A percentile compares a stretch with the other conserved stretches of the same genome.
Evolutionary conservation across 1,140 invertebrate genomes (phyloP).

Genomic region (Dryas iulia): DNA sequence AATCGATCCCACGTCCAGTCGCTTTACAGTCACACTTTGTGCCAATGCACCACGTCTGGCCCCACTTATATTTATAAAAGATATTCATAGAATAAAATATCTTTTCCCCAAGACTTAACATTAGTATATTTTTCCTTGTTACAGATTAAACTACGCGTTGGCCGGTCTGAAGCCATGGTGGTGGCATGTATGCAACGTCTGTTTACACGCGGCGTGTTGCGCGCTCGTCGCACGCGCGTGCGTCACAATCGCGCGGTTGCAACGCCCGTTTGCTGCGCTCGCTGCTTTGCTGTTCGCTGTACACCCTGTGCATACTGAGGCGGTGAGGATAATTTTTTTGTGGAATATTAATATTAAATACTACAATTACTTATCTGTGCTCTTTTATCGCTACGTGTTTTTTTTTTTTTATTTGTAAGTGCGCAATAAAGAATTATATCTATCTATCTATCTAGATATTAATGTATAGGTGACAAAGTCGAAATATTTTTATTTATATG

Average conservation of each 20-base stretch:
- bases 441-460: too few species aligned
- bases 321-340: constrained; percentile 80
- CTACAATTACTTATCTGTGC: not conserved
- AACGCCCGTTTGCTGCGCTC: constrained; percentile 84
- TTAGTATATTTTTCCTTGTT: constrained; percentile 55
- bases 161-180: constrained; percentile 86
- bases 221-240: constrained; percentile 87
- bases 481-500: too few species aligned
- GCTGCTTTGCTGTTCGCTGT: constrained; percentile 91
- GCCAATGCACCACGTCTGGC: too few species aligned
- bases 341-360: not conserved
- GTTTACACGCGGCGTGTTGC: constrained; percentile 86
- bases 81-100: not conserved
- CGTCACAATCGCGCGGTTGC: constrained; percentile 83
- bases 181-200: constrained; percentile 89
- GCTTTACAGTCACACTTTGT: too few species aligned
- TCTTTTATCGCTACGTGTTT: too few species aligned
- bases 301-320: constrained; percentile 96
- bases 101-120: not conserved
- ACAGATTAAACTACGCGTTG: constrained; percentile 86
- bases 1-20: too few species aligned
- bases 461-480: too few species aligned
- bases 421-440: too few species aligned
- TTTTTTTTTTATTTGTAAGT: too few species aligned
- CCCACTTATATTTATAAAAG: too few species aligned